Conservation (phyloP, 92 coral and sea anemone genomes). For the Epizoanthus ramosus region DNA sequence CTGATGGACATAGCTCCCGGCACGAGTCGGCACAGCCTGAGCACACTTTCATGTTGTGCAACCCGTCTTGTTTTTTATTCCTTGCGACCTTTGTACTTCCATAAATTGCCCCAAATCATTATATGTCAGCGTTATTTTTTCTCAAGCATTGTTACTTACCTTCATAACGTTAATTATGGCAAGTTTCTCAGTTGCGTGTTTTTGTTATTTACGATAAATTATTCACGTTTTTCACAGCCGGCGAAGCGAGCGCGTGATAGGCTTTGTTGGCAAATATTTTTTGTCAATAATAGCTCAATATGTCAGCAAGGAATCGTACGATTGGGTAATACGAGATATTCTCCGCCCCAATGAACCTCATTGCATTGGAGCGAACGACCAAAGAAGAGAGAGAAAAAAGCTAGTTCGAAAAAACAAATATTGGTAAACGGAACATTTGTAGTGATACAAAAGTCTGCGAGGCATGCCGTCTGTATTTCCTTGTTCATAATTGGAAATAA, state of each 20-base stretch:
- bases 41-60: background rate
- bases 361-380: background rate
- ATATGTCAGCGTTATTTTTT: background rate
- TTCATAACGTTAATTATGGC: background rate
- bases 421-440: background rate
- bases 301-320: constrained; percentile 39
- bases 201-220: background rate
- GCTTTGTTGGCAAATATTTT: background rate
- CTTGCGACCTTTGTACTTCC: constrained; percentile 28
- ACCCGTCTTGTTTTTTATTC: background rate
- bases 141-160: background rate
- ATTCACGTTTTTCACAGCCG: constrained; percentile 20
- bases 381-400: background rate
- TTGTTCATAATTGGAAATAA: background rate
- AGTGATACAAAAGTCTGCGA: background rate
- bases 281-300: constrained; percentile 2
- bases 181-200: background rate
- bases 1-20: background rate
- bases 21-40: background rate
- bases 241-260: constrained; percentile 19
- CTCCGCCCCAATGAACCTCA: constrained; percentile 26
- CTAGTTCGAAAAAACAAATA: constrained; percentile 6
- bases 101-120: background rate
- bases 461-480: background rate
- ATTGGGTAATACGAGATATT: constrained; percentile 38